Base-by-base conservation (phyloP, 2,888 invertebrate species). In the Caenorhabditis wallacei region DNA sequence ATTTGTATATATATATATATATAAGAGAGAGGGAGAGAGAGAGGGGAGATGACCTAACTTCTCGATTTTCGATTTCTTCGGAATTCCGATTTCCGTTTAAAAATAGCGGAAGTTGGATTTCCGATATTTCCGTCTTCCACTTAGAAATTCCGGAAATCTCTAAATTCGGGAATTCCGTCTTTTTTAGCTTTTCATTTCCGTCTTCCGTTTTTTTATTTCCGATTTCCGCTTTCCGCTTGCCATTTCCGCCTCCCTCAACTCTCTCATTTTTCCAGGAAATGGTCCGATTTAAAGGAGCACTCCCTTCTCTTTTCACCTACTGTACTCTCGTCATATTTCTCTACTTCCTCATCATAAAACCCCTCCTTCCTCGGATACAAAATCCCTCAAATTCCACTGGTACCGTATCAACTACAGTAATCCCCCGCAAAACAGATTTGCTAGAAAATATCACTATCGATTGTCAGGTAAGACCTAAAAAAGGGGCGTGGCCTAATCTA, bases 391-490 rank as follows among this genome's bases (percentile, higher is more conserved):
- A 40, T 59, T 40, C 59, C 11, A 18, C 22, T 18, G 20, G 10
- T 61, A 8, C 59, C 4, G 10, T 13, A 20, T 18, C 57, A 10
- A 10, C 8, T 8, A 18, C 37, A 7, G 11, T 35, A 64, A n/a
- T n/a, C n/a, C n/a, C n/a, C n/a, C n/a, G n/a, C n/a, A n/a, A n/a
- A n/a, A n/a, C n/a, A 7, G 76, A 80, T 46, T 26, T 80, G 18
- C 35, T 80, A n/a, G 68, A 80, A 53, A 16, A 59, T 1, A 22
- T 80, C 30, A 22, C 59, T 46, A 59, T 80, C 22, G 61, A 72
- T 51, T 80, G 80, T 56, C 30, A 69, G 69, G 79, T 80, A n/a
- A 54, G 18, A 16, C 3, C 30, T 30, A 30, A 5, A 3, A 30
- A 30, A 8, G 3, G 30, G 30, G 30, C 40, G 16, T 40, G 40